Conservation (phyloP, 2,797 vertebrate genomes). For the Martes flavigula region DNA sequence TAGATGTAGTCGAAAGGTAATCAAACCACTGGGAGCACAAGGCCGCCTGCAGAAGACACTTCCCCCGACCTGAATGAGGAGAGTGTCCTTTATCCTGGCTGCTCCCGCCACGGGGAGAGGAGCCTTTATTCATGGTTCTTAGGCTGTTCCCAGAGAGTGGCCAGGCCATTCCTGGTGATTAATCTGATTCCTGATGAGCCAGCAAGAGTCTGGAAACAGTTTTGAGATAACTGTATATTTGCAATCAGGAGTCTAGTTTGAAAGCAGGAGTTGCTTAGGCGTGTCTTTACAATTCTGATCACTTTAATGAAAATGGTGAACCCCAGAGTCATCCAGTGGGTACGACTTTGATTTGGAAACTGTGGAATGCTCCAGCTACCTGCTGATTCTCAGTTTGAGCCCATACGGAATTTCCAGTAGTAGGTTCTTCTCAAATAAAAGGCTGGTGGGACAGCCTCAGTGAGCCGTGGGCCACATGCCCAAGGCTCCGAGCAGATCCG, state of each 20-base stretch:
- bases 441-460: neutral
- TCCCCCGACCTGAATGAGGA: neutral
- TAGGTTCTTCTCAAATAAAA: neutral
- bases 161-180: neutral
- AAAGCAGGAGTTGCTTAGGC: conserved; percentile 33
- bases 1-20: neutral
- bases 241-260: neutral
- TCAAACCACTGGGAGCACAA: neutral
- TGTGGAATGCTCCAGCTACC: neutral
- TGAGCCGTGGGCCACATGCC: neutral
- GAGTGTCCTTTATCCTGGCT: neutral
- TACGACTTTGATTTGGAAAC: conserved; percentile 9
- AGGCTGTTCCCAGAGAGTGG: neutral
- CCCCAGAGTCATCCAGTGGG: neutral
- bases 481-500: neutral
- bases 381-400: neutral
- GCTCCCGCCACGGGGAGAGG: neutral
- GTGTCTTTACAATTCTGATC: neutral
- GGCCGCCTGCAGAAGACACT: neutral
- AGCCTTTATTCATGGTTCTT: neutral
- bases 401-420: neutral
- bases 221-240: conserved; percentile 34
- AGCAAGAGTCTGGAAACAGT: conserved; percentile 17
- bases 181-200: conserved; percentile 29
- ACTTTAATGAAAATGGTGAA: neutral